Conservation (phyloP, 37 sponge, comb jelly and placozoan species). For the Bolinopsis microptera region DNA sequence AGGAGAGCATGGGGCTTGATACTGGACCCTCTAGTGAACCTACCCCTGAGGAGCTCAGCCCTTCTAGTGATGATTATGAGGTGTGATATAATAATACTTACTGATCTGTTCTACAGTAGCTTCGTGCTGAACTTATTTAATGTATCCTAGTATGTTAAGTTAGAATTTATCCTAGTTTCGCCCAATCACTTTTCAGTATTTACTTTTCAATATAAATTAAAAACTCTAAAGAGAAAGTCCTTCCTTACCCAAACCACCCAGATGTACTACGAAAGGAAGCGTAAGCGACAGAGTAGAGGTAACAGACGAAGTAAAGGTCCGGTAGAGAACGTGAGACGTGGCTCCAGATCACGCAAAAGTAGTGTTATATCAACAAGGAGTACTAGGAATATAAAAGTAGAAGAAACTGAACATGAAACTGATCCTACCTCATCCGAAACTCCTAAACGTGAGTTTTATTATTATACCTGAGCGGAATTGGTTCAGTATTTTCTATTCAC, state of each 20-base stretch:
- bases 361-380: slow-evolving; percentile 45
- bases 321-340: slow-evolving; percentile 45
- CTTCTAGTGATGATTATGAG: slow-evolving; percentile 64
- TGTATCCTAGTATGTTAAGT: too few relatives aligned
- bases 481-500: too few relatives aligned
- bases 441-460: neutral
- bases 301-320: slow-evolving; percentile 18
- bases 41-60: slow-evolving; percentile 51
- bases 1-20: slow-evolving; percentile 11
- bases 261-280: slow-evolving; percentile 35
- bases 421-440: neutral
- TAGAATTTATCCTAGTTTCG: too few relatives aligned
- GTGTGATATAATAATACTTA: too few relatives aligned
- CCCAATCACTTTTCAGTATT: too few relatives aligned
- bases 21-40: slow-evolving; percentile 19
- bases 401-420: neutral
- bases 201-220: too few relatives aligned
- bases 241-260: too few relatives aligned
- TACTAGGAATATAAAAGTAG: neutral
- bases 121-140: too few relatives aligned
- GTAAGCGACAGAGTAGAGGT: slow-evolving; percentile 53
- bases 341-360: slow-evolving; percentile 11
- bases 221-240: too few relatives aligned
- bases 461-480: too few relatives aligned
- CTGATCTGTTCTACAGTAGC: too few relatives aligned